Percentiles rank a stretch among this genome's conserved stretches.
These are phyloP conservation scores for Saccostrea echinata DNA, from an alignment of 1,140 invertebrate species.

Conservation along the genomic window DNA sequence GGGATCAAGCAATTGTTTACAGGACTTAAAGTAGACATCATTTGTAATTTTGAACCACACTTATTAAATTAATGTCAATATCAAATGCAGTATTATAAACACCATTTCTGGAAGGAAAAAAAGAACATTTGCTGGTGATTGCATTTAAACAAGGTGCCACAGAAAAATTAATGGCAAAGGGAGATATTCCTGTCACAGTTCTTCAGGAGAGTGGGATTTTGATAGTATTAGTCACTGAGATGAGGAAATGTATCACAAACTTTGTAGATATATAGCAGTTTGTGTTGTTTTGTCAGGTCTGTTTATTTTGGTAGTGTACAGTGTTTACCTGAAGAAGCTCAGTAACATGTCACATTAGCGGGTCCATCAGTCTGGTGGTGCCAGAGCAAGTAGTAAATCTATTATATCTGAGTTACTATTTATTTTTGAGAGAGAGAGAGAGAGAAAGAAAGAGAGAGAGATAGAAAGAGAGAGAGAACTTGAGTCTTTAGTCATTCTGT, in stretches of 20 bases:
- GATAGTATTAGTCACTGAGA: not conserved
- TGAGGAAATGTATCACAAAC: not conserved
- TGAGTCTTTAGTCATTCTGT: not conserved
- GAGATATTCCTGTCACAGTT: not conserved
- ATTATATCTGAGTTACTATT: not conserved
- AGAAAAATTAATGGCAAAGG: not conserved
- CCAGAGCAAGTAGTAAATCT: not conserved
- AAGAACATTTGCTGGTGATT: not conserved
- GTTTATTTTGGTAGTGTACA: not conserved
- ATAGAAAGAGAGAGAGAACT: not conserved
- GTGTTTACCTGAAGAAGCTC: not conserved
- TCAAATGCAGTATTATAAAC: no score
- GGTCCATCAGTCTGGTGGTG: not conserved
- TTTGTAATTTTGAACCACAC: no score
- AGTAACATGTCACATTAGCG: not conserved
- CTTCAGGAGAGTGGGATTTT: not conserved
- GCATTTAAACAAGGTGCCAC: not conserved
- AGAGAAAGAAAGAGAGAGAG: slow-evolving; percentile 9
- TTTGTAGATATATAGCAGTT: not conserved
- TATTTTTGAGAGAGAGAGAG: slow-evolving; percentile 8
- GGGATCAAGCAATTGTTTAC: no score
- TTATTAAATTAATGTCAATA: no score
- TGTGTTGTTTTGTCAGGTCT: not conserved
- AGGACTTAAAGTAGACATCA: no score
- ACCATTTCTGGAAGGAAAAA: not conserved